Evolutionary conservation across 2,113 vertebrate species (phyloP).

Genomic region (Aleadryas rufinucha): DNA sequence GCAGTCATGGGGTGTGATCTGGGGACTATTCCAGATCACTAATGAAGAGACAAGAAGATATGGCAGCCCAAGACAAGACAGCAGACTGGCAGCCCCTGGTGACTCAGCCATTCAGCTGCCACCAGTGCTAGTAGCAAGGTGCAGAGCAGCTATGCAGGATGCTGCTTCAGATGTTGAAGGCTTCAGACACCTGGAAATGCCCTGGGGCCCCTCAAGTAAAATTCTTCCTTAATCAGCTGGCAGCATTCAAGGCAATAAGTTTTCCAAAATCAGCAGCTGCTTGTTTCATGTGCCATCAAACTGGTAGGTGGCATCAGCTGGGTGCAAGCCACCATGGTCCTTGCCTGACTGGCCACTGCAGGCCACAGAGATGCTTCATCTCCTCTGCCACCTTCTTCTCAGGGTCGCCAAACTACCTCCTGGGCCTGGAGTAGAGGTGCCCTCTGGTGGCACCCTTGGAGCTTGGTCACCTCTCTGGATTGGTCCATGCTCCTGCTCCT

Average conservation of each 20-base stretch:
- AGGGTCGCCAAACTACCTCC: background rate
- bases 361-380: background rate
- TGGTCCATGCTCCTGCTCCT: background rate
- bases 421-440: background rate
- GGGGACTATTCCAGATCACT: background rate
- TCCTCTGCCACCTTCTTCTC: background rate
- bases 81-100: background rate
- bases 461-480: background rate
- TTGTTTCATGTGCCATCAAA: background rate
- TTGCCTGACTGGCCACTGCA: background rate
- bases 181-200: background rate
- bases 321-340: no score
- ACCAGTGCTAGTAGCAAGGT: background rate
- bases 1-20: background rate
- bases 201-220: background rate
- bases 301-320: background rate
- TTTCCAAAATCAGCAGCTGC: background rate
- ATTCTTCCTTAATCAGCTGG: background rate
- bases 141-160: background rate
- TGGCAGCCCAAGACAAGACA: background rate
- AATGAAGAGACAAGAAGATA: background rate
- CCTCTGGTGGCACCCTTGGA: background rate
- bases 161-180: background rate
- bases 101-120: background rate
- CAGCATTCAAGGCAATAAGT: background rate